Conservation (phyloP, 2,888 invertebrate genomes). For the Conops quadrifasciatus region DNA sequence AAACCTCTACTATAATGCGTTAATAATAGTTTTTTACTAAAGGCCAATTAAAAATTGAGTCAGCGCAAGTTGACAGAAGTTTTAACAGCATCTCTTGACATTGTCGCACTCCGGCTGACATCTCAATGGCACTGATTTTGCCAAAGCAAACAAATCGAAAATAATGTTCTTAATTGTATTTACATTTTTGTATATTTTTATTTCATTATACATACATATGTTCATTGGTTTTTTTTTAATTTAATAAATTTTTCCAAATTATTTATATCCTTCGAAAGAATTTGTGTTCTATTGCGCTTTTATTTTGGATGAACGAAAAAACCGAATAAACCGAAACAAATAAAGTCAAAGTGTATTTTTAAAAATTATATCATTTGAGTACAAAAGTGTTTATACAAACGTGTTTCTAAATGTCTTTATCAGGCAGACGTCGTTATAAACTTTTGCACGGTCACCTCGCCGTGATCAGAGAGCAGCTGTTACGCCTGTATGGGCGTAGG, state of each 20-base stretch:
- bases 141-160: neutral
- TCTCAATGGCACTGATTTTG: no score
- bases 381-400: neutral
- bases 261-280: no score
- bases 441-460: neutral
- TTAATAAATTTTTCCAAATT: no score
- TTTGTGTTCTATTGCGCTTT: neutral
- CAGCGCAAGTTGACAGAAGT: no score
- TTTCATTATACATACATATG: no score
- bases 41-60: no score
- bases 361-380: slow-evolving; percentile 19
- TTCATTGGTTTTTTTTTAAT: no score
- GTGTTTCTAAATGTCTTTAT: neutral
- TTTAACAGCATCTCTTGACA: no score
- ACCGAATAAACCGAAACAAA: neutral
- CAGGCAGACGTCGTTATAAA: neutral
- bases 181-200: neutral
- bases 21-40: no score
- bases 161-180: neutral
- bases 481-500: neutral
- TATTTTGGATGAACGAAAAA: neutral
- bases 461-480: neutral
- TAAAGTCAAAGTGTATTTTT: slow-evolving; percentile 16
- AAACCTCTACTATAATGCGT: no score
- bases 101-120: no score